A percentile compares a stretch with the other conserved stretches of the same genome.
These are phyloP conservation scores for Poeciliopsis infans DNA, from an alignment of 2,797 vertebrate species.

Conservation along the genomic window DNA sequence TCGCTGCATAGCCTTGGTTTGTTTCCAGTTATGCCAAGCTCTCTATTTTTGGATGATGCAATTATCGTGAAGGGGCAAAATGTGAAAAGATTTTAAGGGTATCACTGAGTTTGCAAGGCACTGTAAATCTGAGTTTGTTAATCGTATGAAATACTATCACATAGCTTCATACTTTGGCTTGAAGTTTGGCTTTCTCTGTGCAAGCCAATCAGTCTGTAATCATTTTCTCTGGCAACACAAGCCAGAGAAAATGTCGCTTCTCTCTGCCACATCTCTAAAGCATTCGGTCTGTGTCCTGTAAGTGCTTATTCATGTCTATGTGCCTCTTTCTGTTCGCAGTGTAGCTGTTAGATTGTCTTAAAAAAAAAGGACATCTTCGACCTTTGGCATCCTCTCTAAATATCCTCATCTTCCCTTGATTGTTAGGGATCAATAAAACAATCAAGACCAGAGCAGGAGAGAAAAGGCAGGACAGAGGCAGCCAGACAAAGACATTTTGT, in stretches of 20 bases:
- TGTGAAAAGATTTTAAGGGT: background rate
- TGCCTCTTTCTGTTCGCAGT: conserved; percentile 39
- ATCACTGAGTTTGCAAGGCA: background rate
- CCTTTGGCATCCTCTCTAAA: conserved; percentile 35
- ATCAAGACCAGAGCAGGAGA: conserved; percentile 46
- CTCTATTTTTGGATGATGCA: background rate
- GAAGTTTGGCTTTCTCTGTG: conserved; percentile 65
- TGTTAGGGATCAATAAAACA: conserved; percentile 65
- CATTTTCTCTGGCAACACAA: conserved; percentile 52
- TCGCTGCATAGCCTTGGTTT: background rate
- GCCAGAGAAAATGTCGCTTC: conserved; percentile 60
- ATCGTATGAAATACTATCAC: conserved; percentile 18
- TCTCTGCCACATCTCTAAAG: conserved; percentile 62
- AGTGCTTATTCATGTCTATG: conserved; percentile 61
- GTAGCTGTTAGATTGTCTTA: conserved; percentile 29
- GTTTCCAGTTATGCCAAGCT: background rate
- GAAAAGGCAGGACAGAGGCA: conserved; percentile 22
- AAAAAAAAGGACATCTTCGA: conserved; percentile 26
- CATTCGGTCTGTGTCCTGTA: conserved; percentile 47
- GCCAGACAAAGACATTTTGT: conserved; percentile 56
- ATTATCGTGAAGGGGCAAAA: background rate
- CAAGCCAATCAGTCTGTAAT: conserved; percentile 59
- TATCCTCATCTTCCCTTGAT: conserved; percentile 50
- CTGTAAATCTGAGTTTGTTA: conserved; percentile 26
- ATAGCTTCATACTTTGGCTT: conserved; percentile 39